A percentile compares a stretch with the other conserved stretches of the same genome.
Evolutionary conservation across 1,140 invertebrate species (phyloP).

Genomic region (Halesus radiatus): DNA sequence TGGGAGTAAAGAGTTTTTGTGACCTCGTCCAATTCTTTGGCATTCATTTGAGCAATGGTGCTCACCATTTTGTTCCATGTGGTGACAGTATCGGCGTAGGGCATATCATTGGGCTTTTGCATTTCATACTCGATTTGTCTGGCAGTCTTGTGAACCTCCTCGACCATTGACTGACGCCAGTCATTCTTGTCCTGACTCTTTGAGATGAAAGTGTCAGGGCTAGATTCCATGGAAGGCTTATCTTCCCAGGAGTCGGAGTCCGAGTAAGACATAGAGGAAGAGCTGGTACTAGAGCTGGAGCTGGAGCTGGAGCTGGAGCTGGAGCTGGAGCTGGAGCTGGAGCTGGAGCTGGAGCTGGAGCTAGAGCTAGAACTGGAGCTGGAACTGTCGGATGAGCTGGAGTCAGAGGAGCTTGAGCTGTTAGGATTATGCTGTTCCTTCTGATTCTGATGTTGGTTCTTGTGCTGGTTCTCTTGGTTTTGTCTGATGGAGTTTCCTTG

Average conservation of each 20-base stretch:
- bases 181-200: conserved; percentile 58
- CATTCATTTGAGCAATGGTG: conserved; percentile 73
- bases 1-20: neutral
- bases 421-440: neutral
- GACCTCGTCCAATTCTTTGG: conserved; percentile 69
- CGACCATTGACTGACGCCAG: conserved; percentile 48
- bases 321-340: conserved; percentile 48
- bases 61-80: conserved; percentile 74
- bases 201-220: conserved; percentile 17
- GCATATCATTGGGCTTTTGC: conserved; percentile 71
- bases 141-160: conserved; percentile 67
- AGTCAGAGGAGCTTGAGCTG: no score
- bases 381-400: no score
- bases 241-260: conserved; percentile 47
- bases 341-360: conserved; percentile 46
- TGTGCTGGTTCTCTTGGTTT: neutral
- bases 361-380: no score
- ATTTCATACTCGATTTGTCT: conserved; percentile 73
- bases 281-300: conserved; percentile 51
- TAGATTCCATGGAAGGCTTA: conserved; percentile 31
- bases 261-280: conserved; percentile 41
- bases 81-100: conserved; percentile 71
- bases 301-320: no score
- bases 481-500: neutral
- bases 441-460: conserved; percentile 4